phyloP scores from a whole-genome alignment of 2,797 vertebrate genomes.

The Allobates femoralis region DNA sequence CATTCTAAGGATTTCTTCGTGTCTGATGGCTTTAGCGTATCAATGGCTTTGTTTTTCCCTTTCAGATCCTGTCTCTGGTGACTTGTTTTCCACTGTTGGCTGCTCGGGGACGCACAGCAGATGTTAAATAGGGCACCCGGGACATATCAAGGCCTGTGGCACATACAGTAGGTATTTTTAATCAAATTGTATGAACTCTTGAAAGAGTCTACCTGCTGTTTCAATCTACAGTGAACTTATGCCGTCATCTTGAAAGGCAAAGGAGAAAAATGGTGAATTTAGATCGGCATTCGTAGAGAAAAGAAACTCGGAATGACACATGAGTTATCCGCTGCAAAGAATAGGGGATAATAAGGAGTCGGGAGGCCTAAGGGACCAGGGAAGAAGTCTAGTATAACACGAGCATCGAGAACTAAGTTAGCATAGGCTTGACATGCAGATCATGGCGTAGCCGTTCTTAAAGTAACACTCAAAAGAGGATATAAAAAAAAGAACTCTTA shows the following conservation, averaged over 20 bases:
- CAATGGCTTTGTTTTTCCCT: constrained; percentile 74
- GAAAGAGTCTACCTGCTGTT: constrained; percentile 40
- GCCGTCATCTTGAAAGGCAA: neutral
- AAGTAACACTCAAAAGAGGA: too few species aligned
- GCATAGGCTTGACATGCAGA: neutral
- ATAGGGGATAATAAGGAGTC: neutral
- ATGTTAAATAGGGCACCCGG: constrained; percentile 74
- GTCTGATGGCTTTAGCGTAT: constrained; percentile 68
- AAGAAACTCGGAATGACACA: neutral
- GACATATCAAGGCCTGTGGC: constrained; percentile 71
- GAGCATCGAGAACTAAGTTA: too few species aligned
- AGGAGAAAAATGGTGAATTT: constrained; percentile 1
- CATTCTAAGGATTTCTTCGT: constrained; percentile 67
- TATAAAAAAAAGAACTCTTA: too few species aligned
- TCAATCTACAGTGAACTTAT: constrained; percentile 33
- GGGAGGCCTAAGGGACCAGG: neutral
- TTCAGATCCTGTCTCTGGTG: constrained; percentile 72
- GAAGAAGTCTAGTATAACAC: neutral
- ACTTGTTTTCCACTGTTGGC: constrained; percentile 70
- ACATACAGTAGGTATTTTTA: constrained; percentile 73
- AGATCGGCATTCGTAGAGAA: neutral
- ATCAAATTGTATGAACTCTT: constrained; percentile 72
- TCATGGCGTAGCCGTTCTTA: too few species aligned
- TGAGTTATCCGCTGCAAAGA: neutral
- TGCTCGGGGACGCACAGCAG: constrained; percentile 68